phyloP scores from a whole-genome alignment of 2,888 invertebrate species.

The Vanessa cardui region DNA sequence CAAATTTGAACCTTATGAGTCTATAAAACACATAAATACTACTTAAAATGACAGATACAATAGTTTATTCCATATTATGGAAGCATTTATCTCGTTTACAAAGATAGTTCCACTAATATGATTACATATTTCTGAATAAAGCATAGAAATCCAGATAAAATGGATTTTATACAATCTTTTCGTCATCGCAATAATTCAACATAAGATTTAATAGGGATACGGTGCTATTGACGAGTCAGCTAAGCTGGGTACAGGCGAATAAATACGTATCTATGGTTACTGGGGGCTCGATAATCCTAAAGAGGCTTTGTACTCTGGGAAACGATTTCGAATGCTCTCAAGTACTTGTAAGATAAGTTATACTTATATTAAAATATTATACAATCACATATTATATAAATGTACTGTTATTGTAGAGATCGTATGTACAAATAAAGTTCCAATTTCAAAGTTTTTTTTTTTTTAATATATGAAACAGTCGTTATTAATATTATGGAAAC shows the following conservation, averaged over 20 bases:
- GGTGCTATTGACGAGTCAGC: slow-evolving; percentile 69
- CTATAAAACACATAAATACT: too few relatives aligned
- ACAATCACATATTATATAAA: neutral
- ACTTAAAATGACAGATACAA: too few relatives aligned
- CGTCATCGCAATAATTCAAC: slow-evolving; percentile 50
- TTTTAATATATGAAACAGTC: too few relatives aligned
- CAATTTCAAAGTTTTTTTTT: too few relatives aligned
- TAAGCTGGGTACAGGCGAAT: slow-evolving; percentile 69
- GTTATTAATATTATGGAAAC: too few relatives aligned
- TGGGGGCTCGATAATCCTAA: slow-evolving; percentile 76
- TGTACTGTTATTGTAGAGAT: neutral
- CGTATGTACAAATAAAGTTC: too few relatives aligned
- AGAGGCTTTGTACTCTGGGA: slow-evolving; percentile 72
- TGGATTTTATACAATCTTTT: slow-evolving; percentile 37
- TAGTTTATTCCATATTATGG: neutral
- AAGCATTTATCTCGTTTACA: neutral
- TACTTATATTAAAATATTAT: slow-evolving; percentile 46
- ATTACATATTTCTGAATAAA: slow-evolving; percentile 18
- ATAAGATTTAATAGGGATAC: slow-evolving; percentile 75
- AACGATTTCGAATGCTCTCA: slow-evolving; percentile 65
- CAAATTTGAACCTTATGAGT: too few relatives aligned
- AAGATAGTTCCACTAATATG: slow-evolving; percentile 15
- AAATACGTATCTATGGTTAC: slow-evolving; percentile 73
- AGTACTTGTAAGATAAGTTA: slow-evolving; percentile 57
- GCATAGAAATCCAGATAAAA: slow-evolving; percentile 37